A percentile compares a stretch with the other conserved stretches of the same genome.
Conservation (phyloP, 2,888 invertebrate genomes). For the Diaphora mendica region DNA sequence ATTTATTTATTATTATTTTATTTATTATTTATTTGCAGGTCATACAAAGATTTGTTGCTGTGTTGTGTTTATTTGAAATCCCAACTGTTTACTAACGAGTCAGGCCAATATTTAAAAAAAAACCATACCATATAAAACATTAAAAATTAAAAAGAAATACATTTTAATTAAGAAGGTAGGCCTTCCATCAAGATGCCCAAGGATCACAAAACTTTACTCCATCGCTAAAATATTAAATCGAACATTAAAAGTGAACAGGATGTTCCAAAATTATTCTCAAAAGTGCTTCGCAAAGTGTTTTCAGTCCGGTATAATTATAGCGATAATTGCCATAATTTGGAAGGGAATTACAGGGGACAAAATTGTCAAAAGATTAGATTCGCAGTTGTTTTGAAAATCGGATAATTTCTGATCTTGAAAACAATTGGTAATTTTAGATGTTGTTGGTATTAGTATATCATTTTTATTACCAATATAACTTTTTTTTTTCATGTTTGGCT, state of each 20-base stretch:
- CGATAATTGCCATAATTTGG: constrained; percentile 38
- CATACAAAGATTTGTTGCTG: no score
- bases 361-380: constrained; percentile 8
- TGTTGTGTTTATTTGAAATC: no score
- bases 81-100: no score
- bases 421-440: not conserved
- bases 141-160: not conserved
- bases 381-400: not conserved
- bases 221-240: constrained; percentile 1
- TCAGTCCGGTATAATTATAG: constrained; percentile 35
- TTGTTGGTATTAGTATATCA: not conserved
- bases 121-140: not conserved
- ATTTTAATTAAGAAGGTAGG: not conserved
- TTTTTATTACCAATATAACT: not conserved
- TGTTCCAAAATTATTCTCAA: not conserved
- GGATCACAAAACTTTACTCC: not conserved
- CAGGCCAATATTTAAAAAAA: not conserved
- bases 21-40: no score
- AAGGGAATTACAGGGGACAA: constrained; percentile 29
- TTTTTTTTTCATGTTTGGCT: no score
- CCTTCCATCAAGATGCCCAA: not conserved
- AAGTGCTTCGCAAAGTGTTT: constrained; percentile 26
- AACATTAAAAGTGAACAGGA: not conserved
- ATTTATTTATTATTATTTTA: no score
- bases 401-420: not conserved